phyloP scores from a whole-genome alignment of 1,140 invertebrate genomes.

The Leucophenga varia region DNA sequence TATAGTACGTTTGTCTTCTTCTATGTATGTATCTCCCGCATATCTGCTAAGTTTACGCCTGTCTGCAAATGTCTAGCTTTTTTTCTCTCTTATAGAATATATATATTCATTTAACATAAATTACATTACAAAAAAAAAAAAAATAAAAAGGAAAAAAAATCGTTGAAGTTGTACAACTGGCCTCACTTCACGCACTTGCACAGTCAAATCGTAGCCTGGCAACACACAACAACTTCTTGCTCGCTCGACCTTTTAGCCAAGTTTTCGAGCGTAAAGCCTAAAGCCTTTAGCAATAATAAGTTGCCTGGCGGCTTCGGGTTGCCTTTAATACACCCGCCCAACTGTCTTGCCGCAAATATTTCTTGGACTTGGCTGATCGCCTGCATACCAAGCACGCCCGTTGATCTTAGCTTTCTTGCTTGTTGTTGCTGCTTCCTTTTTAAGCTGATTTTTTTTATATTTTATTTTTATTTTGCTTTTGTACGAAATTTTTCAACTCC shows the following conservation, averaged over 20 bases:
- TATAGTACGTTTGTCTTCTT: conserved; percentile 25
- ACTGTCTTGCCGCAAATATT: not conserved
- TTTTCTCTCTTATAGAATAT: too few species aligned
- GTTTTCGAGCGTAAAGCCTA: conserved; percentile 18
- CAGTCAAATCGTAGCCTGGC: not conserved
- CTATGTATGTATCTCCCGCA: conserved; percentile 39
- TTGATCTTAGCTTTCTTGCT: too few species aligned
- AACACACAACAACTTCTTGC: too few species aligned
- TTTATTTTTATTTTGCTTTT: conserved; percentile 11
- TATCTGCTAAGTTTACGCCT: conserved; percentile 44
- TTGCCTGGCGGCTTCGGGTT: conserved; percentile 15
- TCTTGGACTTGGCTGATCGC: not conserved
- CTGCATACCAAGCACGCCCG: too few species aligned
- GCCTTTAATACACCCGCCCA: conserved; percentile 6
- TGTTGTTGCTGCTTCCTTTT: conserved; percentile 16
- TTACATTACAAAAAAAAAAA: conserved; percentile 36
- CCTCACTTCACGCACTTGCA: not conserved
- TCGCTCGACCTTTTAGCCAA: conserved; percentile 43
- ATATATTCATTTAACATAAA: conserved; percentile 54
- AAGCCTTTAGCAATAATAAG: conserved; percentile 29
- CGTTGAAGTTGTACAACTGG: conserved; percentile 4
- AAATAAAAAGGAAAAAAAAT: conserved; percentile 5
- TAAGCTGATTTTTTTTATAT: conserved; percentile 2
- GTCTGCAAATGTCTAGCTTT: conserved; percentile 33
- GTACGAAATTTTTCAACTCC: conserved; percentile 49